Evolutionary conservation across 2,888 invertebrate genomes (phyloP), one percentile per base, ranked within the genome.

Genomic region (Caenorhabditis drosophilae): DNA sequence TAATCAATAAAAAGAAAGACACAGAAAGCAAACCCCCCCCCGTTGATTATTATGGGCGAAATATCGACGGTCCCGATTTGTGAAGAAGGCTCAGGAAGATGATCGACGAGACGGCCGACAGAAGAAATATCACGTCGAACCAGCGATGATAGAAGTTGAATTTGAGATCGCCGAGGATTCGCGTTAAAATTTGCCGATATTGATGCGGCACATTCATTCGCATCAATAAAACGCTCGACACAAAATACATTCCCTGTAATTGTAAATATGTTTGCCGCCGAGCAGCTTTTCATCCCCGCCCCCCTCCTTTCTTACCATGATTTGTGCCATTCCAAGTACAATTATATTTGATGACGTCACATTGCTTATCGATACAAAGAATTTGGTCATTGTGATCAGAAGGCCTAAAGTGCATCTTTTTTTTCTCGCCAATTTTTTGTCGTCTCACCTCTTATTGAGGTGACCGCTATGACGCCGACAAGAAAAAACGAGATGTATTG

Each of bases 121-220:
- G 68, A 59, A 98, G 87, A 85, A 98, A 98, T 84, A 98, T 99
- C 6, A 98, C 97, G 85, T 98, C 98, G 85, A 99, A 98, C 98
- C 98, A 99, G 61, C 98, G 89, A 84, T 98, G 98, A 84, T 98
- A 98, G 87, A 98, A 98, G 84, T 93, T 95, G 81, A 98, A 98
- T 85, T 98, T 96, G 63, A 98, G 86, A 84, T 96, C 96, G 0
- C 98, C 98, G 16, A 98, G 85, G 0, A 98, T 97, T 87, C 91
- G 89, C 0, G 91, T 91, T 67, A 64, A 42, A 42, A 64, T 59
- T 20, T 34, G 40, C 6, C 64, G 88, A 85, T 98, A 98, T 84
- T 98, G 94, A 0, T 91, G 89, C 0, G 98, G 98, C 93, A 98
- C 95, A 84, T 98, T 98, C 98, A 98, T 98, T 31, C 98, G 87